Evolutionary conservation across 2,888 invertebrate species (phyloP).

Genomic region (Dastarcus helophoroides): DNA sequence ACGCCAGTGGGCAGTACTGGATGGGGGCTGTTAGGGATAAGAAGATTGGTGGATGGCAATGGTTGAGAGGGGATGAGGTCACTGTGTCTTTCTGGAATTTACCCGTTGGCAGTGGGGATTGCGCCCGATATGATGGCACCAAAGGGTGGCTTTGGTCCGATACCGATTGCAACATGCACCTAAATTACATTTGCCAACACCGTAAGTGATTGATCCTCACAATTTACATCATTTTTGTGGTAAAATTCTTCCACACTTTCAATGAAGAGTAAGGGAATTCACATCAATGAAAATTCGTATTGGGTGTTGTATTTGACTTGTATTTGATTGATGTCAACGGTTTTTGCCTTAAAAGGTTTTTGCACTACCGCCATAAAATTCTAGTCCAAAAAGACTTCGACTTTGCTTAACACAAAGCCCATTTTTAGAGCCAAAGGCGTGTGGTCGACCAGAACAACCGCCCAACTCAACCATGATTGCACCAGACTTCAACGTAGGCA

Average conservation of each 20-base stretch:
- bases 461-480: conserved; percentile 83
- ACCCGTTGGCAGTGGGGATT: conserved; percentile 71
- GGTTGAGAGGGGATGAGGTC: conserved; percentile 81
- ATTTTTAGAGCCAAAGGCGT: conserved; percentile 69
- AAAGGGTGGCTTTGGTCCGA: conserved; percentile 94
- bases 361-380: no score
- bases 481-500: conserved; percentile 67
- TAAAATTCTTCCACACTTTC: no score
- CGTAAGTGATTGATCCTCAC: conserved; percentile 66
- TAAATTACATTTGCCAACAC: conserved; percentile 90
- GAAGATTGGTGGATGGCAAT: conserved; percentile 74
- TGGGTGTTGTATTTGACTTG: no score
- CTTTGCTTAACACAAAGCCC: no score
- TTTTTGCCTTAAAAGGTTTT: conserved; percentile 1
- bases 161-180: conserved; percentile 70
- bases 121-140: conserved; percentile 82
- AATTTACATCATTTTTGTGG: no score
- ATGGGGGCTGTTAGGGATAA: conserved; percentile 85
- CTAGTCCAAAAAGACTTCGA: no score
- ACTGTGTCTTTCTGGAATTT: conserved; percentile 87
- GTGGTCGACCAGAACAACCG: conserved; percentile 85
- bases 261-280: no score
- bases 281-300: no score
- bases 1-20: conserved; percentile 89
- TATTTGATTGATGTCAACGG: no score